Conservation (phyloP, 2,888 invertebrate species). For the Sympetrum striolatum region DNA sequence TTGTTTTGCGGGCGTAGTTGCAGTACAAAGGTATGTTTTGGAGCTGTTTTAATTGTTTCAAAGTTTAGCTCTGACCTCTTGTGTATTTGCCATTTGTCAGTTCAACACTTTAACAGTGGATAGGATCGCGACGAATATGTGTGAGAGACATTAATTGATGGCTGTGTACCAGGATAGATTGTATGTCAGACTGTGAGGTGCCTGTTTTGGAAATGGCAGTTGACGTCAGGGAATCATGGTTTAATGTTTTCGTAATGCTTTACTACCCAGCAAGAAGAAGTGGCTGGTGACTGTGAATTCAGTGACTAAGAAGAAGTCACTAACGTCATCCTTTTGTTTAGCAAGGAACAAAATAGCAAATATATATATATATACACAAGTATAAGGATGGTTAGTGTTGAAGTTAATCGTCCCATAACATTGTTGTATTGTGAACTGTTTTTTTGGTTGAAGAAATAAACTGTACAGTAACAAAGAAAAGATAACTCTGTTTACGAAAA, state of each 20-base stretch:
- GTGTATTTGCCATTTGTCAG: slow-evolving; percentile 39
- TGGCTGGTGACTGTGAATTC: neutral
- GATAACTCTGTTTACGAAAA: neutral
- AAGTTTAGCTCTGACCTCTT: slow-evolving; percentile 41
- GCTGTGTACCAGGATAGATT: slow-evolving; percentile 34
- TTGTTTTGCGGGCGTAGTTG: slow-evolving; percentile 22
- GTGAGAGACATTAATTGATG: slow-evolving; percentile 24
- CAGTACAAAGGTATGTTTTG: slow-evolving; percentile 41
- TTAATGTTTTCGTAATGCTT: slow-evolving; percentile 31
- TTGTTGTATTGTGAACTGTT: neutral
- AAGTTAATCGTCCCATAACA: neutral
- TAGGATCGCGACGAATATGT: neutral
- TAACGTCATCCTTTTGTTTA: neutral
- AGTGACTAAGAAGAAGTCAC: neutral
- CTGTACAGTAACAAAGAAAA: neutral
- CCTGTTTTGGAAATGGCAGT: slow-evolving; percentile 37
- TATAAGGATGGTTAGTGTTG: neutral
- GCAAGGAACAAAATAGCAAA: neutral
- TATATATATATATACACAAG: neutral
- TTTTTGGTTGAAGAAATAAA: neutral
- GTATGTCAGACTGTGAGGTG: slow-evolving; percentile 22
- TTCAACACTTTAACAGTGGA: slow-evolving; percentile 27
- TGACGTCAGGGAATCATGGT: slow-evolving; percentile 26
- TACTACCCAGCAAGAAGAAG: neutral
- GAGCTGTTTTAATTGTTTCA: slow-evolving; percentile 41